Base-by-base conservation (phyloP, 2,888 invertebrate species). In the Pterostichus niger region DNA sequence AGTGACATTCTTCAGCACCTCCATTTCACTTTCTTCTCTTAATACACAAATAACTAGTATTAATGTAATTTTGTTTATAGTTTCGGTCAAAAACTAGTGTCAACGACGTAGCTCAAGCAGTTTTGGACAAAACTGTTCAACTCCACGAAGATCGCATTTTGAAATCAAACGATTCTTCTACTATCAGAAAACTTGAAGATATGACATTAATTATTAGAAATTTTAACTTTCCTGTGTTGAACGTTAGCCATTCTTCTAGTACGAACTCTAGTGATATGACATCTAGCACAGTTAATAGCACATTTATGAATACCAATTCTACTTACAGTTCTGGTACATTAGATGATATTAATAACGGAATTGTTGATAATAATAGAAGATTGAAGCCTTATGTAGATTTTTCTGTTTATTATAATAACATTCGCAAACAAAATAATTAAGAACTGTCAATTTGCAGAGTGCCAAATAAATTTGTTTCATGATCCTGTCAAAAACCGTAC, bases 361-460 rank as follows among this genome's bases (percentile, higher is more conserved):
- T 17, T 10, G 40, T 9, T 9, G 40, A 40, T 44, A 44, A 44
- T 17, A 71, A 44, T 71, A 40, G 40, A 13, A 93, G 92, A 87
- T 94, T 97, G 2, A 93, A 93, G 79, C 93, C 96, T 0, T 97
- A 98, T 88, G 96, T 98, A 0, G 95, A 96, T 89, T 98, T 98
- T 89, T 91, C 94, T 0, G 94, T 94, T 87, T 98, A 95, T 90
- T 96, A 94, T 86, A 92, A 92, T 84, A 95, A 94, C 87, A 92
- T 95, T 0, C 15, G 75, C 6, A 44, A 56, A 46, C 44, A 75
- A 31, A 73, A 73, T 6, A 71, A 68, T 68, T 75, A 49, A 40
- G 40, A 24, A 3, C 24, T 1, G 3, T 24, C 3, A 3, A 24
- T 24, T 24, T 2, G 3, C 3, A 24, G 24, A 24, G 24, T 24